Evolutionary conservation across 2,888 invertebrate species (phyloP), one percentile per base, ranked within the genome.

Genomic region (Sesia bembeciformis): DNA sequence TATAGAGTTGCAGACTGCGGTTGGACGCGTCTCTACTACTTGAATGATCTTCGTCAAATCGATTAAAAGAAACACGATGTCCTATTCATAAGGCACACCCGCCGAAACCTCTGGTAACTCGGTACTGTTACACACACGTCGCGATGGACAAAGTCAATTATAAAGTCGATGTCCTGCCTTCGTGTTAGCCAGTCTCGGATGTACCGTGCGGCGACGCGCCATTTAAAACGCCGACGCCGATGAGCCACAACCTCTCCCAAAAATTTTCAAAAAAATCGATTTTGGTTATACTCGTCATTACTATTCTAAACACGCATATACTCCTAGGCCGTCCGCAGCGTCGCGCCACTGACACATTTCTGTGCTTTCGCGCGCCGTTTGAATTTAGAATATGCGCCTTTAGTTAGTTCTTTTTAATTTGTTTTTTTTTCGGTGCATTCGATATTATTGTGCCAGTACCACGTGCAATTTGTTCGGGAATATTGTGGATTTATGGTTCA

Each of bases 321-420:
- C 74, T 62, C 84, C 88, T 87, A 87, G 88, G 86, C 79, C 84
- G 86, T 78, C 84, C 78, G 77, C 70, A 69, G 74, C 75, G 76
- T 72, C 84, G 84, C 84, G 85, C 86, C 85, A 88, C 89, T 89
- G 89, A 89, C 89, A 88, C 87, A 89, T 87, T 88, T 88, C 81
- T 83, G 74, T 71, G 64, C 70, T 73, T 75, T 72, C 78, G 86
- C 85, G 88, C 87, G 84, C 78, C 67, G 72, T 80, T 85, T 81
- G 87, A 88, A 89, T 87, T 82, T 84, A 81, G 81, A 89, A 84
- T 74, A 53, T 51, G 51, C 56, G 49, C 55, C 56, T 57, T 57
- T 57, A 79, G 81, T 57, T 57, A 79, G 81, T 70, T 73, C 66
- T 64, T 66, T 68, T 75, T 66, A 62, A 69, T 76, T 76, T 70